These are phyloP conservation scores for Chrosomus eos DNA, from an alignment of 2,797 vertebrate species.

Conservation along the genomic window DNA sequence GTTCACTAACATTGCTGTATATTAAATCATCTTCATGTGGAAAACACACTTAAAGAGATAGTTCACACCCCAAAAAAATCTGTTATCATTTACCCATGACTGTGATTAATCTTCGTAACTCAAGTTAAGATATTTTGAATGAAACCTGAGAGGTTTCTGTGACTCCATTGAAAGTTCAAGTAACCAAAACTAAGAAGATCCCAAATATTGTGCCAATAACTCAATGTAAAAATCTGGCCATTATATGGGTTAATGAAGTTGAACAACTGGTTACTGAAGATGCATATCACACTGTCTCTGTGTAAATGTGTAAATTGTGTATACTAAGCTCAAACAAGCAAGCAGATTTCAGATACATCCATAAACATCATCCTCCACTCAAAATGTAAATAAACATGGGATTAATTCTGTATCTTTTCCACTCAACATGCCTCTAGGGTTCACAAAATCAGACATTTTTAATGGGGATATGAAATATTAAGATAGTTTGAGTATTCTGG, in stretches of 20 bases:
- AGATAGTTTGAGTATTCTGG: conserved; percentile 86
- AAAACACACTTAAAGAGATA: background rate
- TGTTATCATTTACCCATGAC: background rate
- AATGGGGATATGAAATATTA: conserved; percentile 95
- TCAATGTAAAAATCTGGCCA: background rate
- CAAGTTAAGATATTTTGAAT: background rate
- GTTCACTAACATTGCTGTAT: background rate
- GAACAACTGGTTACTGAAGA: background rate
- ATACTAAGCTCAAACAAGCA: background rate
- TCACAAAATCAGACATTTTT: conserved; percentile 93
- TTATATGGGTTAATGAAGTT: background rate
- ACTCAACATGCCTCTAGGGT: conserved; percentile 93
- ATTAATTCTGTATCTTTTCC: conserved; percentile 98
- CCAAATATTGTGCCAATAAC: background rate
- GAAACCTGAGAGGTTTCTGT: background rate
- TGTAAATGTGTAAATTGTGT: background rate
- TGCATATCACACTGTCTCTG: background rate
- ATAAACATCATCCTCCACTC: conserved; percentile 72
- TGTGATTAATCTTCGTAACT: background rate
- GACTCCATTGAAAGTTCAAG: background rate
- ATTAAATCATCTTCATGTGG: background rate
- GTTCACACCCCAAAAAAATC: background rate
- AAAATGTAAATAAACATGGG: conserved; percentile 94
- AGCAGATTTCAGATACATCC: background rate
- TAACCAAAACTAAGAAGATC: background rate